Evolutionary conservation across 2,113 vertebrate species (phyloP).

Genomic region (Monarcha castaneiventris): DNA sequence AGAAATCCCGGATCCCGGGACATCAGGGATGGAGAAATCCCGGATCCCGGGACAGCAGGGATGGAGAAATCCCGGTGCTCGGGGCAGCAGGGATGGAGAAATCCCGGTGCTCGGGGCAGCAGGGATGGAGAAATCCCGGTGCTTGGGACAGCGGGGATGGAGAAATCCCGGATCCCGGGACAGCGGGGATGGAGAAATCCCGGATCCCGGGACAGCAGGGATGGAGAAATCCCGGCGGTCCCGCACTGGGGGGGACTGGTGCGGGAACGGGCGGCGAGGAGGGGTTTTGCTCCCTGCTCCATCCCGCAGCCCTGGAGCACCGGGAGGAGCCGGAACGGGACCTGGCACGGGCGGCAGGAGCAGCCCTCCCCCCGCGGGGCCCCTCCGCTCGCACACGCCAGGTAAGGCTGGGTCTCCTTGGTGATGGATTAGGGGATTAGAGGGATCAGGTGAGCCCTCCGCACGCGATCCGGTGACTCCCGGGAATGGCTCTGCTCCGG

Average conservation of each 20-base stretch:
- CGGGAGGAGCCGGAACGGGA: neutral
- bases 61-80: no score
- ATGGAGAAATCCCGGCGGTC: neutral
- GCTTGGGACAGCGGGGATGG: no score
- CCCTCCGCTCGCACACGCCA: neutral
- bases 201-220: neutral
- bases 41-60: no score
- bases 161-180: no score
- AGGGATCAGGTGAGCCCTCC: neutral
- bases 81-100: no score
- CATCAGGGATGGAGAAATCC: no score
- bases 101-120: no score
- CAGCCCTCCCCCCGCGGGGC: neutral
- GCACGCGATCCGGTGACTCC: neutral
- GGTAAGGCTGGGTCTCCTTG: conserved; percentile 24
- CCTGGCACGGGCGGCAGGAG: neutral
- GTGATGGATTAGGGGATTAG: conserved; percentile 52
- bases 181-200: no score
- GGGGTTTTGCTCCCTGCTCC: neutral
- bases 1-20: no score
- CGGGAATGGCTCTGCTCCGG: accelerated
- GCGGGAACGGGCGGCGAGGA: neutral
- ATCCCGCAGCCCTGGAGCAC: neutral
- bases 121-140: no score
- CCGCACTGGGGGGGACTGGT: accelerated